These are phyloP conservation scores for Myotis vivesi DNA, from an alignment of 2,797 vertebrate genomes.

Conservation along the genomic window DNA sequence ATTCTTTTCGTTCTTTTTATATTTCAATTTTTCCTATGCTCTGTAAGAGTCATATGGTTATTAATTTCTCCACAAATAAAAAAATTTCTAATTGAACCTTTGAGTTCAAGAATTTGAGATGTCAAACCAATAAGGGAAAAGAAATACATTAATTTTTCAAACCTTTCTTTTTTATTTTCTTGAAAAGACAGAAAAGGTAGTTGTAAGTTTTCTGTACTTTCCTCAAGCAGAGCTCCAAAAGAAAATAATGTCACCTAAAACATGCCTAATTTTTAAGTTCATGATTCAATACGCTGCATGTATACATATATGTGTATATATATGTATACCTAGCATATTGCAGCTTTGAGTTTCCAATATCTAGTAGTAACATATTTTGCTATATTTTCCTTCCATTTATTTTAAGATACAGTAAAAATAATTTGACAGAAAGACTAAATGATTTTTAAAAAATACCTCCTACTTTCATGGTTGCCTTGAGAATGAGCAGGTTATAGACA, in stretches of 20 bases:
- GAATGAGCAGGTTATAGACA: slow-evolving; percentile 49
- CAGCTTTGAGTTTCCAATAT: background rate
- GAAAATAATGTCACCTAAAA: background rate
- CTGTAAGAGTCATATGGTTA: background rate
- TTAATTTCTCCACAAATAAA: background rate
- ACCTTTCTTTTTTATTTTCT: slow-evolving; percentile 7
- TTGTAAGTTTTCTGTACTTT: background rate
- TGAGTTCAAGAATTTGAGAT: slow-evolving; percentile 22
- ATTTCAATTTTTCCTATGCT: background rate
- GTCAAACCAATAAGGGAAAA: slow-evolving; percentile 6
- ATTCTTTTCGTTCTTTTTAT: background rate
- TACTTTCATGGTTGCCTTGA: slow-evolving; percentile 51
- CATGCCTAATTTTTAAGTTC: slow-evolving; percentile 18
- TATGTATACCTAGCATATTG: background rate
- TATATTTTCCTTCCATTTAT: slow-evolving; percentile 26
- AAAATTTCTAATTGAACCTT: background rate
- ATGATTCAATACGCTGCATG: background rate
- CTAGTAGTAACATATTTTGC: slow-evolving; percentile 35
- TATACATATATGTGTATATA: background rate
- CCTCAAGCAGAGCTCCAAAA: background rate
- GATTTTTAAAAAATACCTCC: slow-evolving; percentile 13
- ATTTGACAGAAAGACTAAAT: slow-evolving; percentile 44
- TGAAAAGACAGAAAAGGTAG: background rate
- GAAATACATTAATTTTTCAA: background rate
- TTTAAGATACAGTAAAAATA: slow-evolving; percentile 55